These are phyloP conservation scores for Blera fallax DNA, from an alignment of 2,888 invertebrate genomes.

Conservation along the genomic window DNA sequence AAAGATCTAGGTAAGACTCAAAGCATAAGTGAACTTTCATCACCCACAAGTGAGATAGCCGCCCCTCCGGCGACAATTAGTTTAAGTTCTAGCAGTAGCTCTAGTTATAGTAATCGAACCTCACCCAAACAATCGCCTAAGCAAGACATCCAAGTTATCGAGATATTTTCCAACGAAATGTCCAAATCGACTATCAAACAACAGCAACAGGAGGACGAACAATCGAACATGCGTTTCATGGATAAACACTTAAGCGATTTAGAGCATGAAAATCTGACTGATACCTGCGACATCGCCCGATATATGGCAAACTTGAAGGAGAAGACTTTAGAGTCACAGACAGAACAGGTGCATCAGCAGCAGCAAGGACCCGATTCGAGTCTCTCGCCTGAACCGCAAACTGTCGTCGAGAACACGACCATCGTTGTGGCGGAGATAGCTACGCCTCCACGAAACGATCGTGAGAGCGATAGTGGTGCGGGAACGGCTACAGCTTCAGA, in stretches of 20 bases:
- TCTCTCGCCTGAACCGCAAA: conserved; percentile 80
- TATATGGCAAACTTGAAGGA: conserved; percentile 82
- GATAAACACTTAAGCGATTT: conserved; percentile 81
- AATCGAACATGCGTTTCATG: conserved; percentile 79
- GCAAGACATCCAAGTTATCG: conserved; percentile 81
- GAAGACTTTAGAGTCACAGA: conserved; percentile 79
- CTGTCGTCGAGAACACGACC: conserved; percentile 80
- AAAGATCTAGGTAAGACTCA: conserved; percentile 93
- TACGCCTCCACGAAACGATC: conserved; percentile 78
- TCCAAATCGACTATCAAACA: conserved; percentile 77
- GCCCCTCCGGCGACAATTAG: conserved; percentile 74
- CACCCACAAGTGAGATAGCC: conserved; percentile 74
- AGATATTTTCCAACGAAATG: conserved; percentile 80
- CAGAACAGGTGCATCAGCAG: conserved; percentile 75
- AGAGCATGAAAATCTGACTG: conserved; percentile 80
- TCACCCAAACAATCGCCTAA: conserved; percentile 81
- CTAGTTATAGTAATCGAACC: conserved; percentile 75
- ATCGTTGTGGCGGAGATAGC: conserved; percentile 79
- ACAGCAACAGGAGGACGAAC: conserved; percentile 80
- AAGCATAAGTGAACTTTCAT: conserved; percentile 75
- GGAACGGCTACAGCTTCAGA: conserved; percentile 80
- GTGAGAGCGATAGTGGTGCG: conserved; percentile 78
- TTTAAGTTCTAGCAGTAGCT: conserved; percentile 79
- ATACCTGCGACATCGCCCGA: conserved; percentile 81
- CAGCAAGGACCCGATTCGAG: conserved; percentile 81